phyloP scores from a whole-genome alignment of 2,113 vertebrate genomes.

The Montifringilla adamsi region DNA sequence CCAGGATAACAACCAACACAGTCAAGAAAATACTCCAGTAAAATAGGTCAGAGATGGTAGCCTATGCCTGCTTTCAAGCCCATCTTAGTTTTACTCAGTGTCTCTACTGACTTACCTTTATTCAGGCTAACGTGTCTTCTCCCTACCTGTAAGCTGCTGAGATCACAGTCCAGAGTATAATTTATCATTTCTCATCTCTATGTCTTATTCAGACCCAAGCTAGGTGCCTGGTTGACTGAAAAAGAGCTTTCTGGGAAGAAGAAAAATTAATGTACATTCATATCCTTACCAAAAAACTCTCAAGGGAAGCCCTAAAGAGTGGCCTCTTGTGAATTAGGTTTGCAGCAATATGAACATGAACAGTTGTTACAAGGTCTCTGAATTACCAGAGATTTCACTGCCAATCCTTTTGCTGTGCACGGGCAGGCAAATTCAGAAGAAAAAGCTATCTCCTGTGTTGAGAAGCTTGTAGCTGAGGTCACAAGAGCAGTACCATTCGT shows the following conservation, averaged over 20 bases:
- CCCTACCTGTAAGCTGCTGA: not conserved
- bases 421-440: not conserved
- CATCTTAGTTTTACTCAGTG: not conserved
- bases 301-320: not conserved
- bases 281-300: not conserved
- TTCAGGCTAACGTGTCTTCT: not conserved
- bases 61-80: not conserved
- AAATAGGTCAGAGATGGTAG: not conserved
- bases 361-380: not conserved
- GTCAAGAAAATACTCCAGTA: not conserved
- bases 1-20: not conserved
- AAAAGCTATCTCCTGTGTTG: not conserved
- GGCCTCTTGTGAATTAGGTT: not conserved
- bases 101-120: not conserved
- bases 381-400: not conserved
- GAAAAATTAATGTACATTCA: not conserved
- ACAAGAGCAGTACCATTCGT: not conserved
- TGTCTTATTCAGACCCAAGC: constrained; percentile 1
- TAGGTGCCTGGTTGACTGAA: not conserved
- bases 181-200: not conserved
- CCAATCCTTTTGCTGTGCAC: not conserved
- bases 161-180: not conserved
- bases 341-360: not conserved
- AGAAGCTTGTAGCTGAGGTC: not conserved
- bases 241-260: not conserved